These are phyloP conservation scores for Morinoia aosen DNA, from an alignment of 2,888 invertebrate genomes.

Conservation along the genomic window DNA sequence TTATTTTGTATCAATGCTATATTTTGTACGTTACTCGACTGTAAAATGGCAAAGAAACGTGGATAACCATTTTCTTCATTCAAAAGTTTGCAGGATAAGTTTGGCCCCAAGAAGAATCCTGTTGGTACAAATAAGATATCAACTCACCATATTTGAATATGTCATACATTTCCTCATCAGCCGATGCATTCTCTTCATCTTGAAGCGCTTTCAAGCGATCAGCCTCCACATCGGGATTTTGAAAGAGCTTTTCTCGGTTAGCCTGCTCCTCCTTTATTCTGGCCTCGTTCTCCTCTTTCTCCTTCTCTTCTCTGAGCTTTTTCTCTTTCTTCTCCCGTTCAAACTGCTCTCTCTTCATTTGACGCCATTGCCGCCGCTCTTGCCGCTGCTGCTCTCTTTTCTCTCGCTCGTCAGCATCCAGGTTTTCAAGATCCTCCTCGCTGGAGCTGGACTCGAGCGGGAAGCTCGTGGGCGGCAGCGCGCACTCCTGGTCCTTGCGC, in stretches of 20 bases:
- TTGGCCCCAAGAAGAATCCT: too few relatives aligned
- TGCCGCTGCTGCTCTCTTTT: constrained; percentile 59
- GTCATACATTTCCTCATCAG: constrained; percentile 65
- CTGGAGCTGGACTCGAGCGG: constrained; percentile 65
- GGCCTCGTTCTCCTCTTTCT: constrained; percentile 55
- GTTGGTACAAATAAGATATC: background rate
- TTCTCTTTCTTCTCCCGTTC: constrained; percentile 22
- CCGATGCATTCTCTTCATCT: constrained; percentile 63
- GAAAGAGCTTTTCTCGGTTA: constrained; percentile 52
- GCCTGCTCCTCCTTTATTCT: constrained; percentile 57
- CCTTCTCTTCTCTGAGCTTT: constrained; percentile 58
- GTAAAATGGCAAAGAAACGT: too few relatives aligned
- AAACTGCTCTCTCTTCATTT: constrained; percentile 55
- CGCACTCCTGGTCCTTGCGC: constrained; percentile 56
- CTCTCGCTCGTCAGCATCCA: constrained; percentile 64
- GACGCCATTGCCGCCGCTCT: constrained; percentile 57
- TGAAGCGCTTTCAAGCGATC: constrained; percentile 57
- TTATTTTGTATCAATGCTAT: too few relatives aligned
- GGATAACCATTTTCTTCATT: too few relatives aligned
- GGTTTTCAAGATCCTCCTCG: constrained; percentile 61
- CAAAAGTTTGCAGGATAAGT: too few relatives aligned
- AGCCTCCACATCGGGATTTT: constrained; percentile 41
- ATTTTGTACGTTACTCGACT: too few relatives aligned
- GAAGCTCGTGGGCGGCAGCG: constrained; percentile 63
- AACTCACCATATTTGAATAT: constrained; percentile 66